Conservation (phyloP, 2,113 vertebrate genomes). For the Psettodes erumei region DNA sequence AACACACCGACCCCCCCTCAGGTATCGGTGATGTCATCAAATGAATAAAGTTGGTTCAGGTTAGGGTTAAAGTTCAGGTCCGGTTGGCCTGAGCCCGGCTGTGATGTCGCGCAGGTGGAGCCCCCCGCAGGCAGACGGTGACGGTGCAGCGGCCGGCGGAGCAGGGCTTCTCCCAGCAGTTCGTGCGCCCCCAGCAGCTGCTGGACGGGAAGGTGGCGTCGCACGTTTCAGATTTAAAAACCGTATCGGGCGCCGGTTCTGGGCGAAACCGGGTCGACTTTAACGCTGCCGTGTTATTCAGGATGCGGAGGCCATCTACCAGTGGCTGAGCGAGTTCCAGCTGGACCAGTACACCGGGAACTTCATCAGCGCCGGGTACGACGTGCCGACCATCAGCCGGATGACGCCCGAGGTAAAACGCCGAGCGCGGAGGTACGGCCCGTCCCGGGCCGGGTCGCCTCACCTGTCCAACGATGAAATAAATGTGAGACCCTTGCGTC, state of each 20-base stretch:
- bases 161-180: conserved; percentile 87
- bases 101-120: conserved; percentile 49
- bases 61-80: neutral
- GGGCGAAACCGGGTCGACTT: too few relatives aligned
- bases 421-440: too few relatives aligned
- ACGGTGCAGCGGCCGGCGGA: conserved; percentile 81
- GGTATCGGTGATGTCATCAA: conserved; percentile 60
- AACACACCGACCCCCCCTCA: conserved; percentile 75
- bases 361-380: conserved; percentile 92
- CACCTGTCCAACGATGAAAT: too few relatives aligned
- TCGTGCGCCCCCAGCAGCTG: conserved; percentile 89
- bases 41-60: too few relatives aligned
- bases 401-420: conserved; percentile 94
- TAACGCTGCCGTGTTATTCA: conserved; percentile 68
- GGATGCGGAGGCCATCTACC: conserved; percentile 94
- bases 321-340: conserved; percentile 97
- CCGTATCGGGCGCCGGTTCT: too few relatives aligned
- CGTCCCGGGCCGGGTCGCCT: too few relatives aligned
- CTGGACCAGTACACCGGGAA: conserved; percentile 91
- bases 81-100: neutral
- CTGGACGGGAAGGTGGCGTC: conserved; percentile 95
- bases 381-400: conserved; percentile 96
- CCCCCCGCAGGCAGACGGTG: conserved; percentile 73
- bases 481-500: too few relatives aligned
- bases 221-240: too few relatives aligned